Conservation (phyloP, 1,140 invertebrate genomes). For the Papilio polytes region DNA sequence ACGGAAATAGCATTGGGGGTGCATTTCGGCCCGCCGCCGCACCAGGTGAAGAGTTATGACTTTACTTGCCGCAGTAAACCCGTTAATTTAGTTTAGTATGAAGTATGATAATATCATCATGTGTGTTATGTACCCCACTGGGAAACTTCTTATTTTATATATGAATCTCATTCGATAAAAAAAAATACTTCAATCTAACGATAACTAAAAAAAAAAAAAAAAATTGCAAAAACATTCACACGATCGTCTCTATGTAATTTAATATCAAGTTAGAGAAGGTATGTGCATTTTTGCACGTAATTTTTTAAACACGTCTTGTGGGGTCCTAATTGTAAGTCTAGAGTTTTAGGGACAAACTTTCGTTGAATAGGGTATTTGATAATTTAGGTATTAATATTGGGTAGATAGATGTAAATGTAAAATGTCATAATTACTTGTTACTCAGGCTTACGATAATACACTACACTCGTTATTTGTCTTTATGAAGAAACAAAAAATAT, state of each 20-base stretch:
- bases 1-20: too few species aligned
- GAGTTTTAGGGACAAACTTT: neutral
- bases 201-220: neutral
- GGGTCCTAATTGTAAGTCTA: neutral
- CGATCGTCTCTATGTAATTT: neutral
- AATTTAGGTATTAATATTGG: neutral
- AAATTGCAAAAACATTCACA: neutral
- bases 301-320: neutral
- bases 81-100: too few species aligned
- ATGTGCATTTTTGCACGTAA: neutral
- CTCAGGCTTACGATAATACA: neutral
- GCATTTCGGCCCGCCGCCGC: too few species aligned
- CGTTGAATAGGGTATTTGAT: neutral
- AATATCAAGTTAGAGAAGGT: neutral
- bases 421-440: too few species aligned
- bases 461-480: neutral
- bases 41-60: too few species aligned
- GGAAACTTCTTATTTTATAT: neutral
- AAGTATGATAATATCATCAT: too few species aligned
- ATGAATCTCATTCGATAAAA: neutral
- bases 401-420: neutral
- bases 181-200: neutral
- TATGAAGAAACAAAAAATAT: conserved; percentile 18
- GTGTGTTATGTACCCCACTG: neutral
- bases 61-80: too few species aligned